Conservation (phyloP, 2,888 invertebrate genomes). For the Ennomos quercinarius region DNA sequence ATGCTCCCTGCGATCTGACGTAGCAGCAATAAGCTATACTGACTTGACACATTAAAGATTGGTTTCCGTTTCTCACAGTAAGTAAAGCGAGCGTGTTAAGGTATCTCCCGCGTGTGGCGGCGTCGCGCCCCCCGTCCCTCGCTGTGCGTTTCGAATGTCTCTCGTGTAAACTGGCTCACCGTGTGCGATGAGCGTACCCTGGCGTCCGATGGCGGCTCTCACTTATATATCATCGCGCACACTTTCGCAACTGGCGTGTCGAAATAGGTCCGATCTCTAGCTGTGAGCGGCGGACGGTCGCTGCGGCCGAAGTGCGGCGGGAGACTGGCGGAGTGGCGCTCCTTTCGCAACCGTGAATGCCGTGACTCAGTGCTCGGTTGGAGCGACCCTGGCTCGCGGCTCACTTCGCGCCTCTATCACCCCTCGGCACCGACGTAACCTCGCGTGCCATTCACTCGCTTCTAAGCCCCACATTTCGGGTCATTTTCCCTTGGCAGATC, state of each 20-base stretch:
- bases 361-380: conserved; percentile 52
- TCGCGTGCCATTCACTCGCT: conserved; percentile 53
- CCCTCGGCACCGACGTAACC: conserved; percentile 47
- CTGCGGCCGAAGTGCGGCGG: conserved; percentile 47
- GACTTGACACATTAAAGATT: conserved; percentile 86
- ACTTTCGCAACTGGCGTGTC: conserved; percentile 83
- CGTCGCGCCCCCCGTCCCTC: conserved; percentile 79
- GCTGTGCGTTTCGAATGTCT: conserved; percentile 80
- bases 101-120: conserved; percentile 80
- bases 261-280: conserved; percentile 61
- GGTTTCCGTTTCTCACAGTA: conserved; percentile 76
- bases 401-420: conserved; percentile 59
- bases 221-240: conserved; percentile 85
- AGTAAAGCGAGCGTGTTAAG: conserved; percentile 66
- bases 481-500: conserved; percentile 32
- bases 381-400: conserved; percentile 54
- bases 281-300: conserved; percentile 53
- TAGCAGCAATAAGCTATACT: conserved; percentile 85
- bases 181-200: conserved; percentile 82
- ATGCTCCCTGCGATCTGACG: conserved; percentile 83
- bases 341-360: conserved; percentile 8
- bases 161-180: conserved; percentile 80
- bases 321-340: conserved; percentile 54
- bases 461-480: conserved; percentile 27
- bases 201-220: conserved; percentile 78